Evolutionary conservation across 2,888 invertebrate genomes (phyloP), one percentile per base, ranked within the genome.

Genomic region (Lithophane socia): DNA sequence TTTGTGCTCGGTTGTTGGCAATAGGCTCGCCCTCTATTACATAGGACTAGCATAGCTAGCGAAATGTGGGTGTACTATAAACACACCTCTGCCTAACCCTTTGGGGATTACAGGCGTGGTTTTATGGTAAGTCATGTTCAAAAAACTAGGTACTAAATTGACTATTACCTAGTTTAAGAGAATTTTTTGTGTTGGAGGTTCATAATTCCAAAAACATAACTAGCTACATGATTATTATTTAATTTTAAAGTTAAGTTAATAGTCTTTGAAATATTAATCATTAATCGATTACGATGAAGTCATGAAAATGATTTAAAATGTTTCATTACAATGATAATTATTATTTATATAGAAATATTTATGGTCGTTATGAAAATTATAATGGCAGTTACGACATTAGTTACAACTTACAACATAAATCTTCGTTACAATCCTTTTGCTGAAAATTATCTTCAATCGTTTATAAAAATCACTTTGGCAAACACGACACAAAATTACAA

Each of bases 401-500:
- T 71, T 64, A 67, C 7, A 74, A 84, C 80, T 80, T 84, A 74
- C 74, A 70, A 69, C 5, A 56, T n/a, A 47, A 67, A 60, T 66
- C 37, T 70, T 58, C 52, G 63, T 24, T 18, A 44, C n/a, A 42
- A 72, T 68, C n/a, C 9, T 24, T 21, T 13, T 18, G 47, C 81
- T 83, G 73, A 67, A 82, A 84, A 82, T 13, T 12, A 8, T n/a
- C 4, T 37, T 37, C 10, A 68, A 68, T 16, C 0, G n/a, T 56
- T 68, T 68, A 56, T 16, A 68, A 56, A 49, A 68, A 37, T n/a
- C 0, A 10, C 13, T 52, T 29, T 29, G 10, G 18, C 18, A 47
- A 47, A 47, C 12, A 47, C 7, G 21, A 29, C 21, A 68, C 16
- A 56, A 68, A n/a, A n/a, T n/a, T 68, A 3, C 9, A 64, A 64